phyloP scores from a whole-genome alignment of 1,140 invertebrate genomes.

The roundworm (Caenorhabditis elegans) region DNA sequence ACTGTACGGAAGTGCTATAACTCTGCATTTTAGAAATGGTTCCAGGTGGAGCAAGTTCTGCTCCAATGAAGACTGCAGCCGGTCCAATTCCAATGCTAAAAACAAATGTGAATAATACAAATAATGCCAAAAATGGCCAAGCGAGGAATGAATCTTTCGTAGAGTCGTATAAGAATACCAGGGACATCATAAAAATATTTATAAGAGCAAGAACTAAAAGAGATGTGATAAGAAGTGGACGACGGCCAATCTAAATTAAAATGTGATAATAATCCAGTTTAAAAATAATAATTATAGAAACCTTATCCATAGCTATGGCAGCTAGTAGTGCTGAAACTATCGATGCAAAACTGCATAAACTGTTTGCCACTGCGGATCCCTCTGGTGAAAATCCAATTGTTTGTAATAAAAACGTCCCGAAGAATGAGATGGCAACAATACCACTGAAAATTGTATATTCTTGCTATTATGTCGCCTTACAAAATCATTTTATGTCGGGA shows the following conservation, averaged over 20 bases:
- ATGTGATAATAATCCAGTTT: not conserved
- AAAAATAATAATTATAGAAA: not conserved
- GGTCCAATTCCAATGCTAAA: slow-evolving; percentile 49
- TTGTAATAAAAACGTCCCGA: slow-evolving; percentile 40
- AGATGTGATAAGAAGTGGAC: slow-evolving; percentile 20
- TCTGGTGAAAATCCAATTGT: slow-evolving; percentile 36
- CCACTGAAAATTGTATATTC: too few relatives aligned
- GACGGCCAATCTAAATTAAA: slow-evolving; percentile 31
- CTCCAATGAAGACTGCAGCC: slow-evolving; percentile 44
- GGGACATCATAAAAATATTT: slow-evolving; percentile 47
- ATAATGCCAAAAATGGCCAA: slow-evolving; percentile 41
- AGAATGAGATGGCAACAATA: slow-evolving; percentile 44
- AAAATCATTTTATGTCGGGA: too few relatives aligned
- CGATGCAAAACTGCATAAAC: slow-evolving; percentile 40
- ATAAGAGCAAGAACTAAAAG: slow-evolving; percentile 39
- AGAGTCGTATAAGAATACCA: slow-evolving; percentile 32
- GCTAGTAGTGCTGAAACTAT: slow-evolving; percentile 42
- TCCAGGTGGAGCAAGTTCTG: slow-evolving; percentile 27
- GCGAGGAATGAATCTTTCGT: slow-evolving; percentile 21
- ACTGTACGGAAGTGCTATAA: slow-evolving; percentile 36
- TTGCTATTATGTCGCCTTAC: too few relatives aligned
- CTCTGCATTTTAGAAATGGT: slow-evolving; percentile 40
- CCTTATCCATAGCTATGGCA: slow-evolving; percentile 38
- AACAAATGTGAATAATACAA: slow-evolving; percentile 47
- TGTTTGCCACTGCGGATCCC: slow-evolving; percentile 39